Base-by-base conservation (phyloP, 2,113 vertebrate species). In the Formicarius rufipectus region DNA sequence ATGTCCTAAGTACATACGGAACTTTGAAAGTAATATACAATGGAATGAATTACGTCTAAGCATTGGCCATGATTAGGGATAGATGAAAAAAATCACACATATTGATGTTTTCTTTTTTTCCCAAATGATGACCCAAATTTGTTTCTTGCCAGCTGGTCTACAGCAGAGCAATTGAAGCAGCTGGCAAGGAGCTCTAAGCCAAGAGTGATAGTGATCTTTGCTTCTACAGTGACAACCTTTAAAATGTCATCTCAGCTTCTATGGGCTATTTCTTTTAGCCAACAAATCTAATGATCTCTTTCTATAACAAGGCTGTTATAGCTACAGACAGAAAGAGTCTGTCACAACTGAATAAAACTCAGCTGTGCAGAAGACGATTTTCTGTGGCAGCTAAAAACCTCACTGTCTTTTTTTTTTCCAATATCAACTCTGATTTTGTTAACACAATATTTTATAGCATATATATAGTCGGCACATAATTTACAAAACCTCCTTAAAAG, bases 201-300 rank as follows among this genome's bases (percentile, higher is more conserved):
- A 81, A 89, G 68, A 16, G 37, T 56, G 45, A 82, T 31, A 90
- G 62, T 16, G n/a, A 87, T 75, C 66, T 76, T 72, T 90, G 42
- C 68, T 89, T 89, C 66, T 50, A 78, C 35, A 86, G 45, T 80
- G 91, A 93, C 50, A 95, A 90, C 88, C 47, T 37, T 93, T 75
- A 93, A 92, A 89, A 87, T 75, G 73, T 23, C 87, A 93, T 79
- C 52, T 87, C 82, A 82, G 68, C 47, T 92, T 89, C 77, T 52
- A 59, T 37, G 44, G 58, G 37, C 27, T 84, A 58, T 86, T 84
- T 90, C 47, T 92, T 78, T 84, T 49, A 89, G 86, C 55, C 83
- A 91, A 81, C 80, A 83, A 90, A 90, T 59, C 63, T 76, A 89
- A 73, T 62, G 10, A 77, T 89, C 24, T 85, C 64, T 49, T 87